Percentiles rank a stretch among this genome's conserved stretches.
These are phyloP conservation scores for Perdita meconis DNA, from an alignment of 2,888 invertebrate genomes.

Conservation along the genomic window DNA sequence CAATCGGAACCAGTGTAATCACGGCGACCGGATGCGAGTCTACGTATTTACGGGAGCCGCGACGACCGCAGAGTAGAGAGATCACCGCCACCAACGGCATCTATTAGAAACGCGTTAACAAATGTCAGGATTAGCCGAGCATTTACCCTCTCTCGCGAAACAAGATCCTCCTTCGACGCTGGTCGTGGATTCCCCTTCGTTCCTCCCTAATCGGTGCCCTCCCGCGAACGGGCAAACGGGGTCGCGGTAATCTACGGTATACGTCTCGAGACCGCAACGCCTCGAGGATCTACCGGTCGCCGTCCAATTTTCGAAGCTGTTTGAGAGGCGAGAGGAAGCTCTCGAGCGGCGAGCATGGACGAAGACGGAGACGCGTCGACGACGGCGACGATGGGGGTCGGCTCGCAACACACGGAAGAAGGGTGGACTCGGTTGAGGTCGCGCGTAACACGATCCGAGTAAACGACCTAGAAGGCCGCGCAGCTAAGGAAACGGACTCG, in stretches of 20 bases:
- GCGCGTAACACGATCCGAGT: constrained; percentile 76
- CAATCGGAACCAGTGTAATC: constrained; percentile 62
- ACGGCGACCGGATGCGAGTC: constrained; percentile 63
- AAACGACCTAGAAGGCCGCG: constrained; percentile 62
- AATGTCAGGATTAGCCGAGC: constrained; percentile 78
- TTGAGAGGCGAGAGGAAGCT: too few species aligned
- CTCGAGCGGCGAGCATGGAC: too few species aligned
- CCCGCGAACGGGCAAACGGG: constrained; percentile 27
- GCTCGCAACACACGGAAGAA: constrained; percentile 26
- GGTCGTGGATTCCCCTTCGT: background rate
- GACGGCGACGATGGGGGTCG: constrained; percentile 23
- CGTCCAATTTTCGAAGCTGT: background rate
- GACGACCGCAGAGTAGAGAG: constrained; percentile 52
- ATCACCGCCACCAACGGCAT: constrained; percentile 63
- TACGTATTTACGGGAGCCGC: constrained; percentile 62
- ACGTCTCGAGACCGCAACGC: constrained; percentile 67
- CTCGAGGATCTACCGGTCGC: constrained; percentile 56
- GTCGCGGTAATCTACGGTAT: constrained; percentile 67
- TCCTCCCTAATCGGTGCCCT: constrained; percentile 20
- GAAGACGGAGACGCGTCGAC: too few species aligned
- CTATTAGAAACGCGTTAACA: constrained; percentile 82
- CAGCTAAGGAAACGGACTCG: constrained; percentile 57
- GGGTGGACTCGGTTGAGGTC: constrained; percentile 46
- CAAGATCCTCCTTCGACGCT: constrained; percentile 49
- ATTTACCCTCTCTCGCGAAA: constrained; percentile 52